Conservation (phyloP, 2,797 vertebrate genomes). For the Myioborus melanocephalus region DNA sequence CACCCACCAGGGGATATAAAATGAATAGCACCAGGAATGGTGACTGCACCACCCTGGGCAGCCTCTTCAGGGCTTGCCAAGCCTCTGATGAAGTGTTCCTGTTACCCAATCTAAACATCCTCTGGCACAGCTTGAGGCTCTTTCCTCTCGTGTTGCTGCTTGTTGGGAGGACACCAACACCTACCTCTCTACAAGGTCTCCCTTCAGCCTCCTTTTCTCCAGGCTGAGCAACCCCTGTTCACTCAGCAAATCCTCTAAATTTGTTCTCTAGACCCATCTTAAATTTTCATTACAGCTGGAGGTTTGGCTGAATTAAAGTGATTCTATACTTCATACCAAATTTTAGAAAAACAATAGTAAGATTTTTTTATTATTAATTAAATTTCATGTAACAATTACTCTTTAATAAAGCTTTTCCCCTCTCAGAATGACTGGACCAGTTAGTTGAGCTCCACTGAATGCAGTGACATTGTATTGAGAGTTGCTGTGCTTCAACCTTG, state of each 20-base stretch:
- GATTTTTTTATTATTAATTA: background rate
- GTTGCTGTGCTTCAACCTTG: background rate
- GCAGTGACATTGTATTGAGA: background rate
- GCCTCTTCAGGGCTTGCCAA: background rate
- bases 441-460: background rate
- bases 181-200: background rate
- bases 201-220: background rate
- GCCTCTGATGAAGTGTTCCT: background rate
- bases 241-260: background rate
- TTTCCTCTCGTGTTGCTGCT: background rate
- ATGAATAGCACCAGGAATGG: background rate
- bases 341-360: background rate
- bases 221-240: background rate
- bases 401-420: background rate
- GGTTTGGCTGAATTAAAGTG: background rate
- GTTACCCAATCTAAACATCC: background rate
- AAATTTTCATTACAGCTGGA: background rate
- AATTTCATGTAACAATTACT: background rate
- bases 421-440: background rate
- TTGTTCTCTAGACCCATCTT: background rate
- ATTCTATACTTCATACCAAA: background rate
- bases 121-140: background rate
- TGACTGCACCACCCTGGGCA: background rate
- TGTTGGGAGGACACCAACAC: background rate
- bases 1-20: too few relatives aligned